Percentiles rank a stretch among this genome's conserved stretches.
These are phyloP conservation scores for Coelopa frigida DNA, from an alignment of 1,140 invertebrate genomes.

Conservation along the genomic window DNA sequence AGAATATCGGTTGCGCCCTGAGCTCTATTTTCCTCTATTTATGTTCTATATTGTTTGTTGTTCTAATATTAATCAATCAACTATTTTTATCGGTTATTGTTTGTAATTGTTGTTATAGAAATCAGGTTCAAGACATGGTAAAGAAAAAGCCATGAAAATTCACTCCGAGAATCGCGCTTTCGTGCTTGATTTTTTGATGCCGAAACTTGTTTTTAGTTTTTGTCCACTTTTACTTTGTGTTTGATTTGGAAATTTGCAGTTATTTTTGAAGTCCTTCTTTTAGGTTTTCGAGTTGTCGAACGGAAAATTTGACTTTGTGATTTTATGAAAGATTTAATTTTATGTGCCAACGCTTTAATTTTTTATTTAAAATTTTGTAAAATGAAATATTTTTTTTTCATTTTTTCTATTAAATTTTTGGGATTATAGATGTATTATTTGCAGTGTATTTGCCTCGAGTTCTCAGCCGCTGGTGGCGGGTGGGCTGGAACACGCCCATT, in stretches of 20 bases:
- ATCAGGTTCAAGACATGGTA: slow-evolving; percentile 1
- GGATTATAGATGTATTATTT: too few species aligned
- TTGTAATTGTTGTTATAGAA: slow-evolving; percentile 6
- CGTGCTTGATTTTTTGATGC: slow-evolving; percentile 8
- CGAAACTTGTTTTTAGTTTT: slow-evolving; percentile 11
- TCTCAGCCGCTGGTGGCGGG: too few species aligned
- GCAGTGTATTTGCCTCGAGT: too few species aligned
- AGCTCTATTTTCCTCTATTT: slow-evolving; percentile 31
- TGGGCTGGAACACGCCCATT: too few species aligned
- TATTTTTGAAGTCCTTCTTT: slow-evolving; percentile 3
- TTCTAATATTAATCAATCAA: slow-evolving; percentile 1
- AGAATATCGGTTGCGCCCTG: slow-evolving; percentile 39
- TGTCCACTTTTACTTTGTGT: background rate
- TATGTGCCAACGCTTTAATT: background rate
- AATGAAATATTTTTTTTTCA: background rate
- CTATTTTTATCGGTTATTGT: background rate
- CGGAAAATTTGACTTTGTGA: background rate
- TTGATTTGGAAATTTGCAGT: background rate
- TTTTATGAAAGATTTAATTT: background rate
- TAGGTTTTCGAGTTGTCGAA: background rate
- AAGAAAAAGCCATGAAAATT: slow-evolving; percentile 4
- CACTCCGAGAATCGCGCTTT: background rate
- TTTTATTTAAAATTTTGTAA: slow-evolving; percentile 4
- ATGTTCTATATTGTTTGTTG: slow-evolving; percentile 7
- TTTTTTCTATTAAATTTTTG: background rate